Evolutionary conservation across 1,140 invertebrate genomes (phyloP), one percentile per base, ranked within the genome.

Genomic region (Macrosteles quadrilineatus): DNA sequence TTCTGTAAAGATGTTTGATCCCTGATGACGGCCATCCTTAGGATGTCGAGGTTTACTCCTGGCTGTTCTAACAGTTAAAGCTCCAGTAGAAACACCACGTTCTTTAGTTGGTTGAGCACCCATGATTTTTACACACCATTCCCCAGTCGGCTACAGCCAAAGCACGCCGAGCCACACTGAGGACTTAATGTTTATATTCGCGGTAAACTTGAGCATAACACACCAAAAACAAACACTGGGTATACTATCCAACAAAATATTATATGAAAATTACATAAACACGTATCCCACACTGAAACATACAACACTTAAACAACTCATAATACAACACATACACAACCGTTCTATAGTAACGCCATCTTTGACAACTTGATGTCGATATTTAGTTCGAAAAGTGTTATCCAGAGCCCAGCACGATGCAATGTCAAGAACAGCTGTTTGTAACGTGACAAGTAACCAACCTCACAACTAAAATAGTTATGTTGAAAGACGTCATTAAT

Each of bases 41-140:
- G 87, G 85, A 77, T 85, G 85, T 77, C 86, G 85, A 67, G 88
- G 87, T 81, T 90, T 88, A 79, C 85, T 87, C 78, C 88, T 85
- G 43, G 86, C 83, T 74, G 87, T 85, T 80, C 89, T 85, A 74
- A 87, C 86, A 74, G 87, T 87, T 77, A 82, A 79, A 76, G 84
- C 83, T 79, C 88, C 89, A 78, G 72, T 47, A 36, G 73, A 68
- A 74, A 75, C 75, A 67, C 72, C 75, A 69, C 89, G 86, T 81
- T 94, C 92, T 82, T 95, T 94, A 77, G 90, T 92, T 85, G 92
- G 92, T 85, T 94, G 92, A 78, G 91, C 92, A 81, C 93, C 93
- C 92, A 94, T 94, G 78, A 63, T 76, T 73, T 75, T 57, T 40
- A 59, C 21, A 59, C 70, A 69, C 70, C 75, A 76, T 77, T 69